Percentiles rank a stretch among this genome's conserved stretches.
Conservation (phyloP, 2,888 invertebrate species). For the Pelosia muscerda region DNA sequence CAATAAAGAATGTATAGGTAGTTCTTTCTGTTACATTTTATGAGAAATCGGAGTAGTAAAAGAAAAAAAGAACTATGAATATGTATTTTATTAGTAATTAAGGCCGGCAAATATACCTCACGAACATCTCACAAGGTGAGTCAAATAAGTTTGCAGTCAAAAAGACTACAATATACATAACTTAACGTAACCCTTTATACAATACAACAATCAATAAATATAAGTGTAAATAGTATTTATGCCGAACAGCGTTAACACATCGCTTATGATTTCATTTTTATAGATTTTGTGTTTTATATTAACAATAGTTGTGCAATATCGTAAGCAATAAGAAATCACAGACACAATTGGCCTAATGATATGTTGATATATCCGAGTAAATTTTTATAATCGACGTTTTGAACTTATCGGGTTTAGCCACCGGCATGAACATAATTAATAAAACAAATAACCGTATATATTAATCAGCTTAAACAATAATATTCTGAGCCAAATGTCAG, state of each 20-base stretch:
- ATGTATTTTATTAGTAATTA: conserved; percentile 53
- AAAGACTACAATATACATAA: conserved; percentile 38
- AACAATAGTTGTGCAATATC: conserved; percentile 39
- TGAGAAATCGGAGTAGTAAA: conserved; percentile 12
- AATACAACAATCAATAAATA: conserved; percentile 54
- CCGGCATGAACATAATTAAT: conserved; percentile 5
- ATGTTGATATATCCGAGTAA: conserved; percentile 21
- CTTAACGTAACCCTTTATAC: conserved; percentile 35
- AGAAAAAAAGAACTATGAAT: conserved; percentile 38
- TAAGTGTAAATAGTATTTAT: conserved; percentile 44
- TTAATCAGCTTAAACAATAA: conserved; percentile 2
- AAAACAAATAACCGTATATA: conserved; percentile 2
- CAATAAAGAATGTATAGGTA: neutral
- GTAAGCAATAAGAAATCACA: conserved; percentile 35
- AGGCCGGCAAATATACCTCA: conserved; percentile 43
- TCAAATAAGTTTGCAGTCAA: conserved; percentile 41
- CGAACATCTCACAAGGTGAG: conserved; percentile 37
- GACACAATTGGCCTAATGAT: conserved; percentile 49
- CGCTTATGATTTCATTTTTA: conserved; percentile 27
- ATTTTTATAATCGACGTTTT: neutral
- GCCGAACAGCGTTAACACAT: conserved; percentile 36
- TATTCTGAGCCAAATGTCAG: neutral
- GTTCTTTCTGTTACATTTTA: neutral
- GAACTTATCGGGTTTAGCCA: neutral
- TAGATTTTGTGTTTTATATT: conserved; percentile 20